phyloP scores from a whole-genome alignment of 1,140 invertebrate species.

The Portunus trituberculatus region DNA sequence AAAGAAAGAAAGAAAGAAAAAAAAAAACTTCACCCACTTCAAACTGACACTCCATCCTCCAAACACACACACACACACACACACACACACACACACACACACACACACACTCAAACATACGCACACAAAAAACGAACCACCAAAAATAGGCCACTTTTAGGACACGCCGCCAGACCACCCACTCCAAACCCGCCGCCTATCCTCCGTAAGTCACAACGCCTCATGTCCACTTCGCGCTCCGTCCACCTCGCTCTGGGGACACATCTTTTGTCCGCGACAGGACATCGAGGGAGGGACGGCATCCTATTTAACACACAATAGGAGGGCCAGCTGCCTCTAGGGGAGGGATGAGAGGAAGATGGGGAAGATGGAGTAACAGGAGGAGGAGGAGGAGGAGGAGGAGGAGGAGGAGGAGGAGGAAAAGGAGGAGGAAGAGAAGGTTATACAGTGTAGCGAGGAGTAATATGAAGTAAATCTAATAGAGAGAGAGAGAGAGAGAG shows the following conservation, averaged over 20 bases:
- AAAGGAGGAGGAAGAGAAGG: not conserved
- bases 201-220: not conserved
- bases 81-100: too few species aligned
- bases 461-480: not conserved
- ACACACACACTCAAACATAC: too few species aligned
- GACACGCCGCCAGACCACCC: not conserved
- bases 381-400: not conserved
- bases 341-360: not conserved
- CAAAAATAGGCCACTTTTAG: not conserved
- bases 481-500: constrained; percentile 34
- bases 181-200: not conserved
- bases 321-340: not conserved
- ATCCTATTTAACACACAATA: constrained; percentile 23
- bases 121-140: not conserved
- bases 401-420: not conserved
- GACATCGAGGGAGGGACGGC: not conserved
- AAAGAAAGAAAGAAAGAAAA: not conserved
- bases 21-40: not conserved
- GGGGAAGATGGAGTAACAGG: not conserved
- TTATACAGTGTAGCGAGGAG: not conserved
- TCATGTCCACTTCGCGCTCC: not conserved
- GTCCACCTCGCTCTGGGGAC: not conserved
- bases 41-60: not conserved
- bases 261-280: not conserved
- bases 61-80: too few species aligned